Evolutionary conservation across 2,888 invertebrate genomes (phyloP), one percentile per base, ranked within the genome.

Genomic region (Aphodius granarius): DNA sequence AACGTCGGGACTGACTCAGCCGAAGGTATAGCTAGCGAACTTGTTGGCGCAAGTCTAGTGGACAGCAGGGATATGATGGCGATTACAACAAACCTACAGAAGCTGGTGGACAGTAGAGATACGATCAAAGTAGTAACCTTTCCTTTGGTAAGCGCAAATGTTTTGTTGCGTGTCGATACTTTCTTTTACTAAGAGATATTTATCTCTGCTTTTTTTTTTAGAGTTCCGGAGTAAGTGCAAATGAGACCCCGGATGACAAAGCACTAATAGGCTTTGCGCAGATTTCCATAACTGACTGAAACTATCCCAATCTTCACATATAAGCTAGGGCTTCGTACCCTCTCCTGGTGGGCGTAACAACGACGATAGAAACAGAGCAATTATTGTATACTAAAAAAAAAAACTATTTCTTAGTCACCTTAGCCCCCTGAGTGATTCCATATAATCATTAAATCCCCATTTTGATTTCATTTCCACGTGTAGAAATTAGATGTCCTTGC

Each of bases 201-300:
- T n/a, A n/a, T n/a, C n/a, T n/a, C n/a, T n/a, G n/a, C n/a, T 81
- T 82, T 78, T 82, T 88, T 85, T 76, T 83, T 9, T 70, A 91
- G 91, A 92, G 90, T 86, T 93, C 94, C 77, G 92, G 92, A 78
- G 89, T 90, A 81, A 90, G 90, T 79, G 90, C 91, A 73, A 94
- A 93, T 82, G 97, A 96, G 89, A 91, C 94, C 78, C 93, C 95
- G 74, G 98, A 99, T 88, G 98, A 99, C 88, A 96, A 96, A 85
- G 94, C 97, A 66, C 91, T 99, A 81, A 92, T 98, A 86, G 99
- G 99, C 84, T 99, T 94, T 90, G 99, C 99, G 86, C 98, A 99
- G 90, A 94, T 99, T 86, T 97, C 97, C 83, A 94, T 98, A 86
- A 94, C 95, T 81, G 96, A 96, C 90, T 96, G 83, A 83, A 68